These are phyloP conservation scores for Pachyseris speciosa DNA, from an alignment of 64 coral and sea anemone genomes.

Conservation along the genomic window DNA sequence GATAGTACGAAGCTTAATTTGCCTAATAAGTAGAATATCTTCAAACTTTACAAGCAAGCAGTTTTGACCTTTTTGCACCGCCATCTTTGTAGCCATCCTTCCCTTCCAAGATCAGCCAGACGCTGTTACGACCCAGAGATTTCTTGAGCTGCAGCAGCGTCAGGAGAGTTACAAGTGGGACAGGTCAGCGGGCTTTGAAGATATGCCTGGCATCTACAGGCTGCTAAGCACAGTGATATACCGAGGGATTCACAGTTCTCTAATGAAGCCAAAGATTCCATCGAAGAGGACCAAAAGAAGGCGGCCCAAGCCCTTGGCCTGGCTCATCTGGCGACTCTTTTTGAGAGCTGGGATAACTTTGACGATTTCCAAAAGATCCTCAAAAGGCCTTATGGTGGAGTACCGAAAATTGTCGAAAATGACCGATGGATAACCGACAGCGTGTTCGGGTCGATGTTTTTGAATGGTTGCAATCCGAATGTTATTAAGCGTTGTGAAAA, in stretches of 20 bases:
- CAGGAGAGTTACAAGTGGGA: conserved; percentile 75
- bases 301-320: conserved; percentile 59
- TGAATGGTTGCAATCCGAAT: conserved; percentile 91
- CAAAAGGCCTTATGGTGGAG: conserved; percentile 11
- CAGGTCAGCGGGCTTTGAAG: not conserved
- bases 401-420: conserved; percentile 60
- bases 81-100: conserved; percentile 25
- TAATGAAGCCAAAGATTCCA: conserved; percentile 56
- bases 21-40: not conserved
- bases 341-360: conserved; percentile 65
- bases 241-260: conserved; percentile 84
- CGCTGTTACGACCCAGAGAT: conserved; percentile 41
- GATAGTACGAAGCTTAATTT: too few relatives aligned
- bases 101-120: conserved; percentile 78
- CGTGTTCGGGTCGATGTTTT: conserved; percentile 80
- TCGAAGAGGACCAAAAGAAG: conserved; percentile 38
- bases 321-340: conserved; percentile 53
- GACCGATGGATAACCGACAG: conserved; percentile 85
- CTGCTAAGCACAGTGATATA: conserved; percentile 65
- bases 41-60: not conserved
- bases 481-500: conserved; percentile 71
- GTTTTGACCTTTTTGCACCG: not conserved
- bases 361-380: conserved; percentile 81
- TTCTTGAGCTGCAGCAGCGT: conserved; percentile 63
- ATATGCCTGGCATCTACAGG: conserved; percentile 73